These are phyloP conservation scores for Halcyon badia DNA, from an alignment of 2,797 vertebrate species.

Conservation along the genomic window DNA sequence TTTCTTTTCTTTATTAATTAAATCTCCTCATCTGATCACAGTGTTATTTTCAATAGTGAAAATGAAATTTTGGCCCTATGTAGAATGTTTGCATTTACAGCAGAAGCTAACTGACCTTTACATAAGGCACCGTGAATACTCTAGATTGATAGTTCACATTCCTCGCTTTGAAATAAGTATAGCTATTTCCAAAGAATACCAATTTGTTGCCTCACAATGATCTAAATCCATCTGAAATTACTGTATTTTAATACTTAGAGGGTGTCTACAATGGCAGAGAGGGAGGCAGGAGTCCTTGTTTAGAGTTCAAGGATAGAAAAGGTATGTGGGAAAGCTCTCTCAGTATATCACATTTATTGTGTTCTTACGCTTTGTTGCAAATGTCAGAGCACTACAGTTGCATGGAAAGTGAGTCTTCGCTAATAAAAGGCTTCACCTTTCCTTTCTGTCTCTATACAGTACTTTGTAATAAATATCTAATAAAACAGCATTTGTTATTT, in stretches of 20 bases:
- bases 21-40: not conserved
- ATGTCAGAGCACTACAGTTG: conserved; percentile 57
- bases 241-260: conserved; percentile 46
- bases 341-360: conserved; percentile 69
- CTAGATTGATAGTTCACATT: conserved; percentile 21
- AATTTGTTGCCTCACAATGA: not conserved
- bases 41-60: not conserved
- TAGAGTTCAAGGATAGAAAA: conserved; percentile 70
- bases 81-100: conserved; percentile 42
- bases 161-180: not conserved
- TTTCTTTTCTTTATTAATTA: conserved; percentile 4
- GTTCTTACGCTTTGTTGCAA: conserved; percentile 65
- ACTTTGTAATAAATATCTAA: conserved; percentile 25
- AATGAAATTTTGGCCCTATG: not conserved
- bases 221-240: conserved; percentile 53
- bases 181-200: conserved; percentile 21
- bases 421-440: conserved; percentile 60
- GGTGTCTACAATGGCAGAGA: not conserved
- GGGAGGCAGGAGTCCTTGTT: conserved; percentile 53
- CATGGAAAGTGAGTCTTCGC: conserved; percentile 47
- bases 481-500: conserved; percentile 17
- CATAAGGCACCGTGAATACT: not conserved
- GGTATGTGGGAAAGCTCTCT: conserved; percentile 3
- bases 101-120: conserved; percentile 54
- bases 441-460: not conserved